These are phyloP conservation scores for Cydia fagiglandana DNA, from an alignment of 1,140 invertebrate genomes.

Conservation along the genomic window DNA sequence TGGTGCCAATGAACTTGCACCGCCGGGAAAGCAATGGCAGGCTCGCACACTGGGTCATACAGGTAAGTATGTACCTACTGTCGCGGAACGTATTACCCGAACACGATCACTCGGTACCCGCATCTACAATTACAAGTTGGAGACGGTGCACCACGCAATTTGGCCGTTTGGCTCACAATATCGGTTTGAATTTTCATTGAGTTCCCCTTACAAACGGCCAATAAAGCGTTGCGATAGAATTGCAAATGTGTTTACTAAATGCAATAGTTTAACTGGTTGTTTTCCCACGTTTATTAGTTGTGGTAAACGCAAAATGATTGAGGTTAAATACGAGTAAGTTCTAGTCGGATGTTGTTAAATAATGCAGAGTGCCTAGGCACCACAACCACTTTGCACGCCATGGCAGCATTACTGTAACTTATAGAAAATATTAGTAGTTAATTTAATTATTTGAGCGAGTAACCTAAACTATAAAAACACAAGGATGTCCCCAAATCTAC, in stretches of 20 bases:
- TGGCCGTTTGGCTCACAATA: conserved; percentile 46
- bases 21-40: conserved; percentile 64
- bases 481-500: background rate
- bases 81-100: conserved; percentile 51
- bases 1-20: conserved; percentile 70
- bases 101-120: conserved; percentile 46
- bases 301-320: conserved; percentile 34
- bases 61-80: conserved; percentile 45
- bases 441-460: background rate
- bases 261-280: conserved; percentile 41
- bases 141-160: conserved; percentile 45
- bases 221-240: conserved; percentile 54
- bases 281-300: conserved; percentile 56
- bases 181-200: conserved; percentile 51
- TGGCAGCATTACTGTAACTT: background rate
- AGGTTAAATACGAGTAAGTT: conserved; percentile 33
- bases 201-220: conserved; percentile 44
- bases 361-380: conserved; percentile 39
- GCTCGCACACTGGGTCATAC: conserved; percentile 64
- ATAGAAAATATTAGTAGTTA: background rate
- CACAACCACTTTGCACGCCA: too few species aligned
- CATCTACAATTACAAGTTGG: conserved; percentile 40
- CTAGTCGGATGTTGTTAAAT: conserved; percentile 43
- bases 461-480: conserved; percentile 15
- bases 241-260: conserved; percentile 51